Conservation (phyloP, 2,888 invertebrate species). For the Papilio elwesi region DNA sequence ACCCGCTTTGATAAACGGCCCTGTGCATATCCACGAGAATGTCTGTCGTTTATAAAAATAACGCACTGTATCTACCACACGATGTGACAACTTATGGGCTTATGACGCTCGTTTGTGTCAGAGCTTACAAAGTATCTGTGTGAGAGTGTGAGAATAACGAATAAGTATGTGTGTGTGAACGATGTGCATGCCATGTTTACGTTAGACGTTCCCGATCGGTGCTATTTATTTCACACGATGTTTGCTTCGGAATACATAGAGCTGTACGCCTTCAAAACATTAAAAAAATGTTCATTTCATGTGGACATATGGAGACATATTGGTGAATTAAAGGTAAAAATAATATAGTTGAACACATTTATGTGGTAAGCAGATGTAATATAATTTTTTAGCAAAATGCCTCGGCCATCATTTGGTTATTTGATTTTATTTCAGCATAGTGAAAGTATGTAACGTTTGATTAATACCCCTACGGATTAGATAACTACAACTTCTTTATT, state of each 20-base stretch:
- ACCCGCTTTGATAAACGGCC: conserved; percentile 36
- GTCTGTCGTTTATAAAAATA: conserved; percentile 36
- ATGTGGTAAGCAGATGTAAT: no score
- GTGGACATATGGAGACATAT: no score
- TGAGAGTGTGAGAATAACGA: background rate
- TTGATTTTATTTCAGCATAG: no score
- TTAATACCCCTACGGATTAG: no score
- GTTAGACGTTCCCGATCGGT: conserved; percentile 20
- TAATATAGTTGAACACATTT: no score
- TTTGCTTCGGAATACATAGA: conserved; percentile 19
- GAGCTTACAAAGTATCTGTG: conserved; percentile 7
- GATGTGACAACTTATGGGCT: conserved; percentile 21
- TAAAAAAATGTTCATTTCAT: no score
- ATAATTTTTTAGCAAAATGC: no score
- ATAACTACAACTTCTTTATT: no score
- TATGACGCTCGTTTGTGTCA: conserved; percentile 1
- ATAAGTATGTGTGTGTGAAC: background rate
- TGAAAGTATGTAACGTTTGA: no score
- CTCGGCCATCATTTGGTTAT: no score
- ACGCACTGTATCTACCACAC: conserved; percentile 13
- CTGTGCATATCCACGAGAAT: conserved; percentile 35
- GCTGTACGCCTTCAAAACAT: conserved; percentile 1
- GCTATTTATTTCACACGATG: conserved; percentile 29
- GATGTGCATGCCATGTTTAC: background rate
- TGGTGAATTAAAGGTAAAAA: no score